A percentile compares a stretch with the other conserved stretches of the same genome.
Conservation (phyloP, 2,888 invertebrate genomes). For the Netelia virgata region DNA sequence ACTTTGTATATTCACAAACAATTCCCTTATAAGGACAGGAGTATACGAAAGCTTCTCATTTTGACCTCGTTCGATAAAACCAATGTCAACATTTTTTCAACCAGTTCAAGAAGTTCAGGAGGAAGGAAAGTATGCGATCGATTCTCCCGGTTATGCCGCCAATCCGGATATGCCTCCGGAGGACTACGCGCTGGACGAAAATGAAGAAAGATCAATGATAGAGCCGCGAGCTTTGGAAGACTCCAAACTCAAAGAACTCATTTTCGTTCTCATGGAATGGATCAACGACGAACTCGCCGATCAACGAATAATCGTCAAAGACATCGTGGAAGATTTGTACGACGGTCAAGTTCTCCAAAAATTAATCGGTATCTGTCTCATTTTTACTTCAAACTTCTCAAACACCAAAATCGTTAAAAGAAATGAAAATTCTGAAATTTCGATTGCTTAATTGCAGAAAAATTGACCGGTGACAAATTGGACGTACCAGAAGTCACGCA, state of each 20-base stretch:
- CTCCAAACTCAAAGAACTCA: slow-evolving; percentile 93
- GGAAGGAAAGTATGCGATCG: slow-evolving; percentile 98
- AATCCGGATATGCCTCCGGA: slow-evolving; percentile 96
- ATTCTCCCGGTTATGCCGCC: slow-evolving; percentile 97
- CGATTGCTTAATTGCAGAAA: slow-evolving; percentile 87
- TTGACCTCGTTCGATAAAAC: background rate
- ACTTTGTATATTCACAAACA: slow-evolving; percentile 57
- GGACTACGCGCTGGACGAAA: slow-evolving; percentile 97
- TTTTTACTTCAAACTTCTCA: background rate
- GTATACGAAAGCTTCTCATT: slow-evolving; percentile 5
- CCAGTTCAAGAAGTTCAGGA: slow-evolving; percentile 97
- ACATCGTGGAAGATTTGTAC: slow-evolving; percentile 98
- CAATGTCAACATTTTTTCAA: slow-evolving; percentile 71
- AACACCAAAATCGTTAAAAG: background rate
- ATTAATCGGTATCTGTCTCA: slow-evolving; percentile 86
- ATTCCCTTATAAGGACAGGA: slow-evolving; percentile 75
- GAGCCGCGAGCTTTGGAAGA: slow-evolving; percentile 95
- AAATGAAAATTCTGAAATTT: slow-evolving; percentile 24
- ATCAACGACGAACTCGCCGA: slow-evolving; percentile 98
- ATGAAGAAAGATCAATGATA: slow-evolving; percentile 98
- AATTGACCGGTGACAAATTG: slow-evolving; percentile 94
- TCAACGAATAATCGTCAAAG: slow-evolving; percentile 98
- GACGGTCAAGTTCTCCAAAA: slow-evolving; percentile 96
- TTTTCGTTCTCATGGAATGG: slow-evolving; percentile 97
- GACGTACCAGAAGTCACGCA: slow-evolving; percentile 99